Evolutionary conservation across 2,113 vertebrate species (phyloP).

Genomic region (Sylvilagus bachmani): DNA sequence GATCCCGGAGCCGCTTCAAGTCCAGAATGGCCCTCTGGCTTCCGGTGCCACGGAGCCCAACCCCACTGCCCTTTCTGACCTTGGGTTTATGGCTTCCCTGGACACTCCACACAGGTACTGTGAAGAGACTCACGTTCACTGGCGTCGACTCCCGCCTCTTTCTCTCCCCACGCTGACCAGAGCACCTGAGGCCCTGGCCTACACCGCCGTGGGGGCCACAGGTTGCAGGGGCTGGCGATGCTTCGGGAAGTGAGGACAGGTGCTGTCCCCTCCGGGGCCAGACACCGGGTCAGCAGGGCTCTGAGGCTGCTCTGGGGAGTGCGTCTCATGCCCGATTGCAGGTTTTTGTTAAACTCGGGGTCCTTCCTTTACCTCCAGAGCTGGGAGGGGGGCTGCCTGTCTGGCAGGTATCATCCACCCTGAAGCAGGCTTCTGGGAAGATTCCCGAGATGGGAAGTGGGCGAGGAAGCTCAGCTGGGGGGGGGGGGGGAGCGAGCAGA

Average conservation of each 20-base stretch:
- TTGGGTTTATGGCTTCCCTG: background rate
- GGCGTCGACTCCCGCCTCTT: background rate
- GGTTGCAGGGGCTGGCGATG: background rate
- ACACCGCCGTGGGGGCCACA: background rate
- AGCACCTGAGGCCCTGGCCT: background rate
- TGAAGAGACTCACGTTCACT: background rate
- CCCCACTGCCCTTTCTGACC: background rate
- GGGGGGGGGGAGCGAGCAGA: background rate
- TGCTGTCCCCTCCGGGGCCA: background rate
- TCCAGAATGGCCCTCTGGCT: background rate
- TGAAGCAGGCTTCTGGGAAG: background rate
- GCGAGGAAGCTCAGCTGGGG: background rate
- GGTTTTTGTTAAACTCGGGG: background rate
- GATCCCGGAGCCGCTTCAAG: background rate
- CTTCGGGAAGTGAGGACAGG: background rate
- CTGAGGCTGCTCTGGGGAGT: background rate
- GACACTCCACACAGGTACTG: background rate
- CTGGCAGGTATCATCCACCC: background rate
- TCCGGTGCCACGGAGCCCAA: background rate
- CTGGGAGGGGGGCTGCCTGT: background rate
- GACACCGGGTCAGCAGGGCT: background rate
- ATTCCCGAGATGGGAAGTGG: background rate
- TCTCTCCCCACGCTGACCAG: background rate
- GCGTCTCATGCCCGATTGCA: background rate
- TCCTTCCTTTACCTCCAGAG: background rate